Base-by-base conservation (phyloP, 2,797 vertebrate genomes). In the Bufotes viridis region DNA sequence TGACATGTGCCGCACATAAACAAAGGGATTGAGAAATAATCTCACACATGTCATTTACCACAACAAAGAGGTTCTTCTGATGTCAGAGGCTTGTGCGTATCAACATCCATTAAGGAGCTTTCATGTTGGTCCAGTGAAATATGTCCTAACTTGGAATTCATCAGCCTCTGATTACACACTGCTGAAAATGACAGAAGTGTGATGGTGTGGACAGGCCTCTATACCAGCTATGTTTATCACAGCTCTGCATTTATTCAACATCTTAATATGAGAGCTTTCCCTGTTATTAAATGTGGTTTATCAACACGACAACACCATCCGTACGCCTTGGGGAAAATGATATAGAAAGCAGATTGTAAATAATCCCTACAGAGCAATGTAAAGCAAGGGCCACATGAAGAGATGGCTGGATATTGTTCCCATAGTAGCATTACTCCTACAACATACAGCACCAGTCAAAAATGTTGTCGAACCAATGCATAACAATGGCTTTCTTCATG, bases 1-100 rank as follows among this genome's bases (percentile, higher is more conserved):
- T 84, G 87, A 84, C 87, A 85, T 81, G 70, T 88, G 82, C 82
- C 42, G 42, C 81, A 72, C 78, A 88, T 85, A 88, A 88, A 88
- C 87, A 88, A 85, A 75, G 53, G 79, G 82, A 85, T 85, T 65
- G 78, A 65, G 82, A 80, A 88, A 85, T 81, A 85, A 88, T 80
- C 87, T 75, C 82, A 85, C 82, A 88, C 82, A 75, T 88, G 82
- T 85, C 67, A 67, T 63, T 81, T 85, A 79, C 87, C 87, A 88
- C 87, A 85, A 85, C 57, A 88, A 85, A 85, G 87, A 72, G 14
- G 57, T 24, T 34, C 42, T 53, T 84, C 65, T 88, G 82, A 80
- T 81, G 55, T 85, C 87, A 88, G 42, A 65, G 49, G 55, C 67
- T 80, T 49, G 49, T 72, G 55, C 63, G 24, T 42, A 87, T 88